Evolutionary conservation across 2,113 vertebrate genomes (phyloP).

Genomic region (Pipa parva): DNA sequence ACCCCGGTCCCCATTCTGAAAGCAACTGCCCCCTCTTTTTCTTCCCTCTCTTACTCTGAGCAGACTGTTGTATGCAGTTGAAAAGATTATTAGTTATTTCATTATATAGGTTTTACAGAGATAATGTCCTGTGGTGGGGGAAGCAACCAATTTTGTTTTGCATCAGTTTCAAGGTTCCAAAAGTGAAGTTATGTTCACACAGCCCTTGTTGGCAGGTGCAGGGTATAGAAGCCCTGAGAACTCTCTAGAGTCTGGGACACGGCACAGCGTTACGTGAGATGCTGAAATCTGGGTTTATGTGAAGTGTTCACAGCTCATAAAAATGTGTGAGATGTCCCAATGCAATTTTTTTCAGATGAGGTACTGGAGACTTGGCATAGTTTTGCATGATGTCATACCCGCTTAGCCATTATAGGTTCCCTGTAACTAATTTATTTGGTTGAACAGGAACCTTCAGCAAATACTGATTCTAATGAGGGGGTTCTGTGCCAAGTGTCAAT

Average conservation of each 20-base stretch:
- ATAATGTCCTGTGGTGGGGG: too few relatives aligned
- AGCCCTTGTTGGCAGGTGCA: constrained; percentile 5
- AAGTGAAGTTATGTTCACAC: neutral
- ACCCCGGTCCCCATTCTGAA: too few relatives aligned
- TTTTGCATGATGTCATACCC: constrained; percentile 5
- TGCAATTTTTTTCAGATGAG: constrained; percentile 29
- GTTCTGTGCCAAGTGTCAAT: neutral
- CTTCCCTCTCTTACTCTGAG: too few relatives aligned
- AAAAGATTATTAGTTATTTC: too few relatives aligned
- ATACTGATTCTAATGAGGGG: neutral
- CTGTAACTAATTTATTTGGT: constrained; percentile 1
- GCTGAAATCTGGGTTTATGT: constrained; percentile 22
- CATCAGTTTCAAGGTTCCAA: neutral
- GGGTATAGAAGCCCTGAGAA: neutral
- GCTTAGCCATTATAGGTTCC: neutral
- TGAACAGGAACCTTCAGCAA: neutral
- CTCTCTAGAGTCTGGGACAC: constrained; percentile 12
- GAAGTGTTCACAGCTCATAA: constrained; percentile 35
- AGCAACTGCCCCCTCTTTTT: too few relatives aligned
- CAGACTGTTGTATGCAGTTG: too few relatives aligned
- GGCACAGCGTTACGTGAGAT: constrained; percentile 22
- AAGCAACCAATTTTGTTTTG: too few relatives aligned
- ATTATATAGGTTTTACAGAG: too few relatives aligned
- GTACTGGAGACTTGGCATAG: constrained; percentile 19
- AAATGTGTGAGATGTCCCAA: constrained; percentile 41